Percentiles rank a stretch among this genome's conserved stretches.
These are phyloP conservation scores for Phragmatobia fuliginosa DNA, from an alignment of 2,888 invertebrate genomes.

Conservation along the genomic window DNA sequence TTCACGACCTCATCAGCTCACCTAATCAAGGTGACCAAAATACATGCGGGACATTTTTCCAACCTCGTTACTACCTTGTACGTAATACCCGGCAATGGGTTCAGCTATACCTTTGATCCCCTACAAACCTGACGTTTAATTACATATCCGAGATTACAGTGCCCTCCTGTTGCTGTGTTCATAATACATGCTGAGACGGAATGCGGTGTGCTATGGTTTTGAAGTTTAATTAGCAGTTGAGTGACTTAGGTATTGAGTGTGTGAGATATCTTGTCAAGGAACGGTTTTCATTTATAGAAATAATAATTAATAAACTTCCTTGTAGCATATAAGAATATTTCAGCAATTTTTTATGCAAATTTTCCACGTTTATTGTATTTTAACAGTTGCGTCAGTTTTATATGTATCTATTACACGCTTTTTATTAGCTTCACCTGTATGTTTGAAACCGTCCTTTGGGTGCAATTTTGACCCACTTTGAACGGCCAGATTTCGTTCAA, in stretches of 20 bases:
- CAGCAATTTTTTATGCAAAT: neutral
- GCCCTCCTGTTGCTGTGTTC: slow-evolving; percentile 34
- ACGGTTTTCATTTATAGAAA: neutral
- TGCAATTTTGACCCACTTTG: no score
- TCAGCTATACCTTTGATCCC: slow-evolving; percentile 56
- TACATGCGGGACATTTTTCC: slow-evolving; percentile 10
- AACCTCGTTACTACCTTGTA: slow-evolving; percentile 14
- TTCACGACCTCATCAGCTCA: neutral
- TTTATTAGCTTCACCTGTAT: no score
- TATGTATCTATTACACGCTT: no score
- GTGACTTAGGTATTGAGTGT: neutral
- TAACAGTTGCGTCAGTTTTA: no score
- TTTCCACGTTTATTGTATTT: neutral
- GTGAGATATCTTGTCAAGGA: neutral
- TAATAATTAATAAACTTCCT: neutral
- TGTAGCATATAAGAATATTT: neutral
- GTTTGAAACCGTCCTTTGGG: no score
- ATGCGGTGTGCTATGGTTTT: slow-evolving; percentile 8
- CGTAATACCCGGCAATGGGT: slow-evolving; percentile 44
- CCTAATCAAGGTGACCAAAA: neutral
- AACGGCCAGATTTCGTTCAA: no score
- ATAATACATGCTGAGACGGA: slow-evolving; percentile 29
- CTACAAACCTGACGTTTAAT: slow-evolving; percentile 54
- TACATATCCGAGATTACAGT: slow-evolving; percentile 49
- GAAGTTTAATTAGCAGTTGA: slow-evolving; percentile 14